Base-by-base conservation (phyloP, 2,797 vertebrate genomes). In the Phataginus tricuspis region DNA sequence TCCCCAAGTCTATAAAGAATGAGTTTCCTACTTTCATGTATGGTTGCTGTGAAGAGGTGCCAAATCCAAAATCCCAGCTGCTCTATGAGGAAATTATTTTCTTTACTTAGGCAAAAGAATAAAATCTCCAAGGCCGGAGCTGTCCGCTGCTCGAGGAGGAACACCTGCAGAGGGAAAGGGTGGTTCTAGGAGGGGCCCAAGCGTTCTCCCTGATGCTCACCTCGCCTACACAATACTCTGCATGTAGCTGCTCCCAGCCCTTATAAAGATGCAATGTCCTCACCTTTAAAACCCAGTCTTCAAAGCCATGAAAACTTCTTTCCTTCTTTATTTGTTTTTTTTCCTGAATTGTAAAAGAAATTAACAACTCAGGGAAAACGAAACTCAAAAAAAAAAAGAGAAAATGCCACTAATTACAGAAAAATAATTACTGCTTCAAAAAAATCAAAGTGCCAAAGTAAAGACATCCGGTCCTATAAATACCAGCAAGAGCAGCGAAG, bases 1-100 rank as follows among this genome's bases (percentile, higher is more conserved):
- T 89, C 66, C 55, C 78, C 45, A 31, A n/a, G 27, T 91, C 34
- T 83, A 15, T 42, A 82, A 95, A 79, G 37, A 95, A 86, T 21
- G 25, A 88, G 37, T 88, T 90, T 87, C 69, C 74, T 95, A 53
- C 53, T 97, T 92, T 92, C 84, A 51, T 79, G 61, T 83, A n/a
- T 57, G 42, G 39, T 42, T 94, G 53, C 91, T 95, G 91, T 90
- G 72, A 96, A 93, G 88, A 87, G 25, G 23, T 82, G 61, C 90
- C 64, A 94, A 66, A 34, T 59, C 37, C 85, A 61, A 88, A 64
- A 80, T 49, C 27, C 34, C 90, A 89, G 92, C 69, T 86, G 63
- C 57, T 79, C 78, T 27, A 18, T n/a, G n/a, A 78, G 72, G 86
- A 82, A 88, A 82, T 71, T 45, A 64, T 92, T 72, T 80, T 66